A percentile compares a stretch with the other conserved stretches of the same genome.
Evolutionary conservation across 2,113 vertebrate genomes (phyloP).

Genomic region (Pedionomus torquatus): DNA sequence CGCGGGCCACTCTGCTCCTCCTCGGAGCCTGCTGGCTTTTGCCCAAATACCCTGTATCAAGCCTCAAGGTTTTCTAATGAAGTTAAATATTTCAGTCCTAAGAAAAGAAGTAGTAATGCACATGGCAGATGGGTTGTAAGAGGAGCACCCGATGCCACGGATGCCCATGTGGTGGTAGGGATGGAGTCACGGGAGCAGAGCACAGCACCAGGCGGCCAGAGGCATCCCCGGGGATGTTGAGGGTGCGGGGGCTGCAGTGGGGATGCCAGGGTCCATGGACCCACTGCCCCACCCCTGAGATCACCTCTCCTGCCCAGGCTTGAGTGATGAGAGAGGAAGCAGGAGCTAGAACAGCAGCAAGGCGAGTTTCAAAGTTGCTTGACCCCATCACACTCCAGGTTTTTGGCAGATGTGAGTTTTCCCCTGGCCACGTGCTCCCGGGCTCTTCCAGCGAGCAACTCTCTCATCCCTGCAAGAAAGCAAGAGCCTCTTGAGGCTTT

Average conservation of each 20-base stretch:
- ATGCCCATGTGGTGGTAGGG: neutral
- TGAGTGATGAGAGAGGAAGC: neutral
- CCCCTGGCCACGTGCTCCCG: fast-evolving
- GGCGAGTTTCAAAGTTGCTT: neutral
- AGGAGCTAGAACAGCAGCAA: neutral
- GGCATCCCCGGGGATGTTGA: neutral
- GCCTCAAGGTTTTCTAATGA: neutral
- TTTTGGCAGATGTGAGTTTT: neutral
- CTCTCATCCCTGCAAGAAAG: neutral
- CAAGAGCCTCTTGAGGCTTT: fast-evolving
- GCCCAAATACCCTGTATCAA: neutral
- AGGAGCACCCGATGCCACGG: neutral
- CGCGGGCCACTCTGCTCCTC: neutral
- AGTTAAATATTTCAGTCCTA: neutral
- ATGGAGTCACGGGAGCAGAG: neutral
- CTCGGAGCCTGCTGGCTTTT: fast-evolving
- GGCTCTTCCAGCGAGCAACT: neutral
- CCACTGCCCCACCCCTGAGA: fast-evolving
- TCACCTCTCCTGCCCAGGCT: fast-evolving
- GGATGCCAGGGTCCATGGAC: fast-evolving
- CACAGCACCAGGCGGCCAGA: too few relatives aligned
- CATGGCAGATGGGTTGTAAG: neutral
- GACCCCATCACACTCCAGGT: fast-evolving
- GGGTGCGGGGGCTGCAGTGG: neutral
- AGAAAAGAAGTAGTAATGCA: neutral